These are phyloP conservation scores for Danio choprae DNA, from an alignment of 2,797 vertebrate species.

Conservation along the genomic window DNA sequence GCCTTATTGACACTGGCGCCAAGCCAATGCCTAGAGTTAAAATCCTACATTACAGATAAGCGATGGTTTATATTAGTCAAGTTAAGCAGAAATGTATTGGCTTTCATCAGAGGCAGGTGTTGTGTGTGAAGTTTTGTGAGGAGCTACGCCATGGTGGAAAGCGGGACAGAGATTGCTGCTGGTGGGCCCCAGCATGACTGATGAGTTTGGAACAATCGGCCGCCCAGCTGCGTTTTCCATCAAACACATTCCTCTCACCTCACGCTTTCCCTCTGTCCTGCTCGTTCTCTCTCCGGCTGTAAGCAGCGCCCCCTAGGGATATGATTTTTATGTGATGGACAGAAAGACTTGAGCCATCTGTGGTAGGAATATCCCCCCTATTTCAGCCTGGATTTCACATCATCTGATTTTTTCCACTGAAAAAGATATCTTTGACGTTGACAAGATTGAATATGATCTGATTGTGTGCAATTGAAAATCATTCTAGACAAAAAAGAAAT, in stretches of 20 bases:
- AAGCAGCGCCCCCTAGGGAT: conserved; percentile 78
- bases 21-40: conserved; percentile 42
- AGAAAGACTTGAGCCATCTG: conserved; percentile 27
- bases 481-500: no score
- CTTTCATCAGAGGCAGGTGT: conserved; percentile 59
- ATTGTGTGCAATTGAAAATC: conserved; percentile 25
- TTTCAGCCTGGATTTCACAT: conserved; percentile 7
- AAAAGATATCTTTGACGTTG: conserved; percentile 31
- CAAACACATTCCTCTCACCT: conserved; percentile 85
- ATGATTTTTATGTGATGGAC: conserved; percentile 68
- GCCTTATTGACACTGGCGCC: not conserved
- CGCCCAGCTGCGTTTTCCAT: conserved; percentile 86
- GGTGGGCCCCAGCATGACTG: conserved; percentile 84
- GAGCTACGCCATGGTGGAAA: conserved; percentile 50
- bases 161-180: conserved; percentile 66
- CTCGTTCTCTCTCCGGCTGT: conserved; percentile 68
- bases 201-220: conserved; percentile 83
- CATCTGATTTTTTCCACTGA: conserved; percentile 12
- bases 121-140: conserved; percentile 52
- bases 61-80: conserved; percentile 52
- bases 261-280: conserved; percentile 74
- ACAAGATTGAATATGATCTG: conserved; percentile 40
- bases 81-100: conserved; percentile 54
- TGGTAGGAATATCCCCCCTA: conserved; percentile 10
- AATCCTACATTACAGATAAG: conserved; percentile 50